A percentile compares a stretch with the other conserved stretches of the same genome.
Evolutionary conservation across 2,888 invertebrate species (phyloP).

Genomic region (Aporophyla nigra): DNA sequence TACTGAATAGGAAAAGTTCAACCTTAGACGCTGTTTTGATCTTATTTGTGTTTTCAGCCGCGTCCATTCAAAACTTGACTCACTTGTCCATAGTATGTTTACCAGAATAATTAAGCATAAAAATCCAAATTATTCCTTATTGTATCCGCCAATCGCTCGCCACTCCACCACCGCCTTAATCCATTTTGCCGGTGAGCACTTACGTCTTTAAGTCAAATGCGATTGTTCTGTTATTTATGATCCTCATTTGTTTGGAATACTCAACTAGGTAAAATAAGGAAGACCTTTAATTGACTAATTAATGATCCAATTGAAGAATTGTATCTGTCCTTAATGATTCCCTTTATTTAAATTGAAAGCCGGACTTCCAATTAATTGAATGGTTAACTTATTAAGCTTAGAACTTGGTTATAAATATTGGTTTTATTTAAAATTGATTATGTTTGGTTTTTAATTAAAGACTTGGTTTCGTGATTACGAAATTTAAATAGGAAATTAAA

Average conservation of each 20-base stretch:
- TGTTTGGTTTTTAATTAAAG: slow-evolving; percentile 60
- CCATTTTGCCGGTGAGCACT: slow-evolving; percentile 58
- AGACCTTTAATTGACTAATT: slow-evolving; percentile 82
- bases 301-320: slow-evolving; percentile 77
- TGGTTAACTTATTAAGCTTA: slow-evolving; percentile 58
- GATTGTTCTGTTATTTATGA: slow-evolving; percentile 79
- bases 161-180: slow-evolving; percentile 23
- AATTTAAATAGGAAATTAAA: slow-evolving; percentile 65
- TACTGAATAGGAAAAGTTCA: no score
- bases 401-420: slow-evolving; percentile 66
- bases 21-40: no score
- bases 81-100: no score
- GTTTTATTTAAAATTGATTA: slow-evolving; percentile 63
- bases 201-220: slow-evolving; percentile 70
- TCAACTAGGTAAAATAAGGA: slow-evolving; percentile 77
- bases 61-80: no score
- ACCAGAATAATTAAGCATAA: background rate
- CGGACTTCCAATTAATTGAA: slow-evolving; percentile 69
- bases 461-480: slow-evolving; percentile 56
- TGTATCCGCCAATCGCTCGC: slow-evolving; percentile 35
- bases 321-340: slow-evolving; percentile 74
- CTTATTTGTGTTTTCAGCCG: no score
- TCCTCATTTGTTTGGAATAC: slow-evolving; percentile 75
- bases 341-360: slow-evolving; percentile 75
- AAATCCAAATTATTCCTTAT: background rate